phyloP scores from a whole-genome alignment of 2,888 invertebrate genomes.

The Abrostola triplasia region DNA sequence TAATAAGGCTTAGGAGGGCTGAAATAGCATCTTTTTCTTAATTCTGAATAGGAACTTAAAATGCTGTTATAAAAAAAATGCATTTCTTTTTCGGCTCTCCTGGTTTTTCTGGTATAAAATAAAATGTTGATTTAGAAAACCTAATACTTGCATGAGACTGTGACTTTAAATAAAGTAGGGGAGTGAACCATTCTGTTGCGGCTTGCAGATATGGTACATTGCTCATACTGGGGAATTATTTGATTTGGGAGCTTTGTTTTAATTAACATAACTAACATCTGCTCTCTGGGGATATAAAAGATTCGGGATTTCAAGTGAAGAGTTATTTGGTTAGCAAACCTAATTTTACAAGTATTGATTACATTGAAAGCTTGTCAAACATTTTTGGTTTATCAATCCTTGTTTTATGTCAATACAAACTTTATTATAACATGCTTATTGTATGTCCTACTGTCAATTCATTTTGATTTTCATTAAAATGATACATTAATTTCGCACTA shows the following conservation, averaged over 20 bases:
- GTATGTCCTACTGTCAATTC: slow-evolving; percentile 51
- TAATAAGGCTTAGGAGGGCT: slow-evolving; percentile 26
- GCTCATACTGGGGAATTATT: slow-evolving; percentile 71
- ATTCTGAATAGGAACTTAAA: neutral
- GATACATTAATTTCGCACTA: neutral
- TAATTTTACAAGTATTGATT: slow-evolving; percentile 35
- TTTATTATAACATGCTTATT: slow-evolving; percentile 15
- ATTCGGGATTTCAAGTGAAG: slow-evolving; percentile 86
- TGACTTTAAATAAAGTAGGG: slow-evolving; percentile 75
- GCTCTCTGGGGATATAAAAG: slow-evolving; percentile 78
- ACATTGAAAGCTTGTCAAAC: slow-evolving; percentile 30
- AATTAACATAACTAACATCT: slow-evolving; percentile 60
- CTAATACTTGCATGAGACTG: slow-evolving; percentile 63
- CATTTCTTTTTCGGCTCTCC: slow-evolving; percentile 42
- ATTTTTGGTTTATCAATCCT: slow-evolving; percentile 27
- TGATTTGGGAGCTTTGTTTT: slow-evolving; percentile 72
- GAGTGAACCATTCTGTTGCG: slow-evolving; percentile 76
- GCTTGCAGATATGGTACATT: slow-evolving; percentile 80
- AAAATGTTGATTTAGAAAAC: slow-evolving; percentile 39
- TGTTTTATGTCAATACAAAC: slow-evolving; percentile 16
- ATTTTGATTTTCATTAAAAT: neutral
- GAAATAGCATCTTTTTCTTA: slow-evolving; percentile 1
- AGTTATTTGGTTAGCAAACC: slow-evolving; percentile 73
- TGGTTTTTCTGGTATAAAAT: slow-evolving; percentile 52
- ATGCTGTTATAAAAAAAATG: slow-evolving; percentile 20